Percentiles rank a stretch among this genome's conserved stretches.
Evolutionary conservation across 2,113 vertebrate genomes (phyloP).

Genomic region (Syngnathus scovelli): DNA sequence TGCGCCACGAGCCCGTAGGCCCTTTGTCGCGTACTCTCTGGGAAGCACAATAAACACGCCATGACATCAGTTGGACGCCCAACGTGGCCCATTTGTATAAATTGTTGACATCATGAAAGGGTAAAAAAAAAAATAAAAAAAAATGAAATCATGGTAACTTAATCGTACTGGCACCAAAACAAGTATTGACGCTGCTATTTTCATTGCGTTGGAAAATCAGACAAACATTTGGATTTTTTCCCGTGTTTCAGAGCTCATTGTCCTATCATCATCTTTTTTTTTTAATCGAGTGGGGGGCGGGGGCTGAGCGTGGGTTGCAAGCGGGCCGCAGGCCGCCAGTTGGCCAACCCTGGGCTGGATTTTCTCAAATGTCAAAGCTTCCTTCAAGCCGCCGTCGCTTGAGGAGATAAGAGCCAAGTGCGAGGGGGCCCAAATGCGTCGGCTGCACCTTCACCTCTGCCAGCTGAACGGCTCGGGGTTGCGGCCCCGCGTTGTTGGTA

Average conservation of each 20-base stretch:
- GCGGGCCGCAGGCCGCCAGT: no score
- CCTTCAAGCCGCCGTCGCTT: not conserved
- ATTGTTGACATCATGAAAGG: not conserved
- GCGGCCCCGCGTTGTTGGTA: constrained; percentile 42
- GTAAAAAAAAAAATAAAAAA: not conserved
- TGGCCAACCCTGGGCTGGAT: not conserved
- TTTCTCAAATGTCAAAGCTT: constrained; percentile 2
- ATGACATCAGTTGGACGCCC: not conserved
- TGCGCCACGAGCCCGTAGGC: constrained; percentile 91
- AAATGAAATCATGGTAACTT: not conserved
- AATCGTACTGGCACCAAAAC: not conserved
- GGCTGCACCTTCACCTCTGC: constrained; percentile 14
- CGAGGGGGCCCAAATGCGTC: constrained; percentile 8
- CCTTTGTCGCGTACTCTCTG: constrained; percentile 84
- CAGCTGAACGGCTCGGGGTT: constrained; percentile 31
- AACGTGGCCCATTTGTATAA: not conserved
- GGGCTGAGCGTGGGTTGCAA: not conserved
- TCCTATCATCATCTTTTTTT: no score
- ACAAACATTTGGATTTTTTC: not conserved
- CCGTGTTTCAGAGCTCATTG: no score
- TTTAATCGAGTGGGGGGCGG: accelerated
- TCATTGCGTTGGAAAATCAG: not conserved
- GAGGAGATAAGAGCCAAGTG: constrained; percentile 23
- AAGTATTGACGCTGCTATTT: not conserved
- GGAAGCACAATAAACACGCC: not conserved